phyloP scores from a whole-genome alignment of 2,113 vertebrate genomes.

The Crotalus helleri region DNA sequence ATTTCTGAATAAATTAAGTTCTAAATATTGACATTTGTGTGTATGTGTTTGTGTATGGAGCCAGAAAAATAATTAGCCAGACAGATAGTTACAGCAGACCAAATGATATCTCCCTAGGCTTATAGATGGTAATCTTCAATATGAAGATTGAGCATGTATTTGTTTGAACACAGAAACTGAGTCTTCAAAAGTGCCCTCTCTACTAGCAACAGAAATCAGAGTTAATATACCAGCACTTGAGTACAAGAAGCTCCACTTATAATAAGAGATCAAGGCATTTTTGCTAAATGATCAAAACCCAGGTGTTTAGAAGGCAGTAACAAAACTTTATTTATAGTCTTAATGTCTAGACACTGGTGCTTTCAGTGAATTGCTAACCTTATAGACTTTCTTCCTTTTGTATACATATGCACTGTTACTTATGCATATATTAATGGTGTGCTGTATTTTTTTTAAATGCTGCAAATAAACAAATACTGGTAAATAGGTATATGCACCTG shows the following conservation, averaged over 20 bases:
- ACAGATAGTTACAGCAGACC: background rate
- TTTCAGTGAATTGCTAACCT: background rate
- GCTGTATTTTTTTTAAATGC: background rate
- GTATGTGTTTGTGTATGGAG: background rate
- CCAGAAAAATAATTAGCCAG: background rate
- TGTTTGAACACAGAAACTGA: background rate
- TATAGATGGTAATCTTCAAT: background rate
- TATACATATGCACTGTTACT: background rate
- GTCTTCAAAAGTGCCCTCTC: background rate
- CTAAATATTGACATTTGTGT: background rate
- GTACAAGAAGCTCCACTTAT: background rate
- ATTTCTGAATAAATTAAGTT: background rate
- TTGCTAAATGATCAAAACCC: background rate
- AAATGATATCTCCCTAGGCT: background rate
- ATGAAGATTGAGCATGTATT: background rate
- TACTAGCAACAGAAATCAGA: background rate
- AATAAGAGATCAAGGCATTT: background rate
- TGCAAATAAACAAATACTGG: background rate
- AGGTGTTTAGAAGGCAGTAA: background rate
- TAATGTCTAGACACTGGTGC: background rate
- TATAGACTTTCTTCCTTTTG: background rate
- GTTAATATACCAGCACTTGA: background rate
- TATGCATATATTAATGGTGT: background rate
- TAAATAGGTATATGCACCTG: background rate
- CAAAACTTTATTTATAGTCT: background rate